Evolutionary conservation across 1,140 invertebrate genomes (phyloP).

Genomic region (Dryas iulia): DNA sequence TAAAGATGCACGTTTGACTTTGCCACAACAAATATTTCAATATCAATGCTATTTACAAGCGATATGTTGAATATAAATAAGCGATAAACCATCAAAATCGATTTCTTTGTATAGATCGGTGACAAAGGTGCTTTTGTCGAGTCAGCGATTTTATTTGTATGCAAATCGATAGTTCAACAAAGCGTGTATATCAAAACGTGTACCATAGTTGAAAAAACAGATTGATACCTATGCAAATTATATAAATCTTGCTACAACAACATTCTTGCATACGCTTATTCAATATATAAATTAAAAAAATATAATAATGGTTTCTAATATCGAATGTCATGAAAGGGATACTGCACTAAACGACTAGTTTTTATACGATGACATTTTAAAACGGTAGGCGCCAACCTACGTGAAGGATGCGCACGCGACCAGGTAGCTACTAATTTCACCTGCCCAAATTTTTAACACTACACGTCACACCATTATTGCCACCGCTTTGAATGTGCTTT

Average conservation of each 20-base stretch:
- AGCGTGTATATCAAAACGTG: conserved; percentile 42
- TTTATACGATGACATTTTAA: conserved; percentile 16
- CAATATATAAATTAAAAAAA: neutral
- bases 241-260: neutral
- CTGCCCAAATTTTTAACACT: conserved; percentile 46
- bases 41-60: conserved; percentile 67
- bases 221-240: neutral
- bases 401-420: conserved; percentile 46
- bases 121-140: conserved; percentile 71
- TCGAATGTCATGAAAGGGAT: conserved; percentile 1
- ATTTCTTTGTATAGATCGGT: conserved; percentile 58
- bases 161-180: conserved; percentile 61
- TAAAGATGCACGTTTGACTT: no score
- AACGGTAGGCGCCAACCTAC: conserved; percentile 17
- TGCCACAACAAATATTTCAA: conserved; percentile 77
- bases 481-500: conserved; percentile 14
- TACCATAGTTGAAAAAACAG: neutral
- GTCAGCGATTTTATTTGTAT: conserved; percentile 77
- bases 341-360: conserved; percentile 6
- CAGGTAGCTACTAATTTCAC: conserved; percentile 52
- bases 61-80: conserved; percentile 76
- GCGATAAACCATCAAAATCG: conserved; percentile 70
- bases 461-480: conserved; percentile 36
- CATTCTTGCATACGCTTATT: neutral
- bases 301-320: conserved; percentile 5